Evolutionary conservation across 2,113 vertebrate species (phyloP).

Genomic region (Oostethus manadensis): DNA sequence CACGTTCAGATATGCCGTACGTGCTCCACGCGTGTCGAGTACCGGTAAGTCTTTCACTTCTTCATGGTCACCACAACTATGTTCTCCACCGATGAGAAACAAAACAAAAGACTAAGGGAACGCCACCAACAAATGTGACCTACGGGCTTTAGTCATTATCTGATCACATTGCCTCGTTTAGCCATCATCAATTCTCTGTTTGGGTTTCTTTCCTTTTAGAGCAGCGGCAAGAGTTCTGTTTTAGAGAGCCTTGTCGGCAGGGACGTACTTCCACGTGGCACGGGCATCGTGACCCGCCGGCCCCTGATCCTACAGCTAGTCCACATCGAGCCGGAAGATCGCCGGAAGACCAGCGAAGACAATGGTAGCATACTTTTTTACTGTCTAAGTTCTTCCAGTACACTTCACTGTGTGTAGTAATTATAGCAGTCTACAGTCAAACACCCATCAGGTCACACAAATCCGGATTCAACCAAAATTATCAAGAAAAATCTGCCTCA

Average conservation of each 20-base stretch:
- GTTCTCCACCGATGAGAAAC: too few species aligned
- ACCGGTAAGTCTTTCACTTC: too few species aligned
- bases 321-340: conserved; percentile 85
- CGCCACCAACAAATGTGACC: too few species aligned
- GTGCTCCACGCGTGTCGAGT: too few species aligned
- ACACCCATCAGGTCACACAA: neutral
- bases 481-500: too few species aligned
- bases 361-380: conserved; percentile 76
- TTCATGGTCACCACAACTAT: too few species aligned
- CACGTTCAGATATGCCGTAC: too few species aligned
- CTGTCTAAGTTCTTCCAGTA: neutral
- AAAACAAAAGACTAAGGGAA: too few species aligned
- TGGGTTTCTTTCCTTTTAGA: conserved; percentile 74
- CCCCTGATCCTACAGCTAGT: conserved; percentile 96
- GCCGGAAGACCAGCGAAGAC: conserved; percentile 87
- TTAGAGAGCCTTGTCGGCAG: conserved; percentile 93
- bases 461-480: too few species aligned
- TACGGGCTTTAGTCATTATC: too few species aligned
- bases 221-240: conserved; percentile 98
- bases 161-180: neutral
- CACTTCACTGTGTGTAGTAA: neutral
- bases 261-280: conserved; percentile 92
- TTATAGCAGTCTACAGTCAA: neutral
- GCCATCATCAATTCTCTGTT: neutral
- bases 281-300: conserved; percentile 92